phyloP scores from a whole-genome alignment of 2,888 invertebrate genomes.

The Dascillus cervinus region DNA sequence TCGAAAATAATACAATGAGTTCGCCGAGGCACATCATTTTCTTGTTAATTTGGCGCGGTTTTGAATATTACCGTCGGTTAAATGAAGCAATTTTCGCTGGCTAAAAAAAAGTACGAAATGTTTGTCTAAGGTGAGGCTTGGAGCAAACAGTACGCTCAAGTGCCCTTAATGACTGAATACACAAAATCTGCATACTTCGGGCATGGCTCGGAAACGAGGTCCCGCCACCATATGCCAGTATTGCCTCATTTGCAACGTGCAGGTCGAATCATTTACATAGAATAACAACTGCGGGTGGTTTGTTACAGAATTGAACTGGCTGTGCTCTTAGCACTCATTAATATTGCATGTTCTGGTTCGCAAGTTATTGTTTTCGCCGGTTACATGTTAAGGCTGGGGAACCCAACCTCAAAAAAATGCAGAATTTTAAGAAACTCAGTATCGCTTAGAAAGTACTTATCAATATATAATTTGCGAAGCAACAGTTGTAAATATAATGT shows the following conservation, averaged over 20 bases:
- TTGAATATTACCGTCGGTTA: too few relatives aligned
- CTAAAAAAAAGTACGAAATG: conserved; percentile 24
- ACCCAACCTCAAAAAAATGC: too few relatives aligned
- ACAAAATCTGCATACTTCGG: conserved; percentile 40
- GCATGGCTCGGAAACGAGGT: conserved; percentile 20
- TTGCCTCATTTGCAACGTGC: conserved; percentile 40
- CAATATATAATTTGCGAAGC: too few relatives aligned
- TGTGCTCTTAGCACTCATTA: conserved; percentile 28
- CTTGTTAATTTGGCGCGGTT: too few relatives aligned
- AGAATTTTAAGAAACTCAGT: too few relatives aligned
- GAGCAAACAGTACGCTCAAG: conserved; percentile 39
- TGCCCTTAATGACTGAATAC: conserved; percentile 41
- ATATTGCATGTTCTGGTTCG: conserved; percentile 28
- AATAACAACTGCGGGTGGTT: conserved; percentile 37
- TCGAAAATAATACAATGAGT: too few relatives aligned
- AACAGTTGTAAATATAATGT: too few relatives aligned
- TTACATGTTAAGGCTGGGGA: too few relatives aligned
- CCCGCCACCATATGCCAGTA: conserved; percentile 26
- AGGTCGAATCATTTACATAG: conserved; percentile 40
- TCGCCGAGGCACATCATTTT: too few relatives aligned
- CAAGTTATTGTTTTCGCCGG: conserved; percentile 14
- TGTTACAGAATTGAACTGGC: conserved; percentile 28
- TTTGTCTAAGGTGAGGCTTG: conserved; percentile 21
- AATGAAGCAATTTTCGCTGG: too few relatives aligned
- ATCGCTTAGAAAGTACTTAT: too few relatives aligned